Evolutionary conservation across 2,113 vertebrate genomes (phyloP).

Genomic region (Serinus canaria): DNA sequence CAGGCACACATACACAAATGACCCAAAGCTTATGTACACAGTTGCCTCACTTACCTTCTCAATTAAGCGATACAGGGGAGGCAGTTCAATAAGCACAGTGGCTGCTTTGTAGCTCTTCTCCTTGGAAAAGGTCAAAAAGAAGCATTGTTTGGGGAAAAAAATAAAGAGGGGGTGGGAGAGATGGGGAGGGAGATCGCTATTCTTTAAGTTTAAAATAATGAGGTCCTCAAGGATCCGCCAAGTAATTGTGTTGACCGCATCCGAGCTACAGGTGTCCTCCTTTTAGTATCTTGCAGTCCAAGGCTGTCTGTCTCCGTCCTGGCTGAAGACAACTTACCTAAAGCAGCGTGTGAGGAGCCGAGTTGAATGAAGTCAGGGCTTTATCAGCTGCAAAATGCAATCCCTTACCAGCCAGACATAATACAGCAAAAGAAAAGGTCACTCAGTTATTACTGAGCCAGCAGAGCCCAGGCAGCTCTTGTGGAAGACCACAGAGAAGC

Average conservation of each 20-base stretch:
- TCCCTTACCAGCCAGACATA: conserved; percentile 84
- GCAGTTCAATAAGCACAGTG: conserved; percentile 74
- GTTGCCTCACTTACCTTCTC: conserved; percentile 85
- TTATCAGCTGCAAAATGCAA: conserved; percentile 81
- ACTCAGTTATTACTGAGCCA: conserved; percentile 82
- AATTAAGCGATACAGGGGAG: conserved; percentile 80
- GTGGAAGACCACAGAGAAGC: conserved; percentile 72
- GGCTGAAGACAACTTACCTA: conserved; percentile 79
- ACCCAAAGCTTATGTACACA: conserved; percentile 69
- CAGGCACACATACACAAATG: conserved; percentile 70
- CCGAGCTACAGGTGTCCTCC: conserved; percentile 89
- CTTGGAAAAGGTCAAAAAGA: conserved; percentile 84
- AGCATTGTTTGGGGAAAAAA: conserved; percentile 74
- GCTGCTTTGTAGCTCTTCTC: conserved; percentile 78
- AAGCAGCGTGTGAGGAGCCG: conserved; percentile 76
- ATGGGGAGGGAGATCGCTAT: conserved; percentile 61
- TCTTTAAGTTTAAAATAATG: conserved; percentile 80
- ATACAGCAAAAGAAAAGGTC: conserved; percentile 84
- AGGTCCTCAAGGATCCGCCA: conserved; percentile 81
- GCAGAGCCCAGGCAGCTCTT: conserved; percentile 71
- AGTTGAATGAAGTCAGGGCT: conserved; percentile 77
- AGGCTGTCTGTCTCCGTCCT: conserved; percentile 67
- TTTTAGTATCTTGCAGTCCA: conserved; percentile 70
- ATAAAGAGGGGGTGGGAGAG: conserved; percentile 48
- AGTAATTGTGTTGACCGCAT: conserved; percentile 73